Percentiles rank a stretch among this genome's conserved stretches.
These are phyloP conservation scores for Drosophila leonis DNA, from an alignment of 2,888 invertebrate species.

Conservation along the genomic window DNA sequence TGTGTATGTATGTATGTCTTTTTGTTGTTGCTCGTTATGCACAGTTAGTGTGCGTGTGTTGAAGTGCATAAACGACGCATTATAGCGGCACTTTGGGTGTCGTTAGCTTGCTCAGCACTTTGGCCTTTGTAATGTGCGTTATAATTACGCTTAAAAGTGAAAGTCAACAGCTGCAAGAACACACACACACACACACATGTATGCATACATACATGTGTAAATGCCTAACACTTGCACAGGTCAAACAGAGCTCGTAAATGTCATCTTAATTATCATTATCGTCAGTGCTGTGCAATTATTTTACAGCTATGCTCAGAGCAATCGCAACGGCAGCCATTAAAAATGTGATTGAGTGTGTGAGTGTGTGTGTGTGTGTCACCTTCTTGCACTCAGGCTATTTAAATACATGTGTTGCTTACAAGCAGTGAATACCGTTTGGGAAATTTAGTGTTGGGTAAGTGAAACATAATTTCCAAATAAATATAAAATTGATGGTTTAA, in stretches of 20 bases:
- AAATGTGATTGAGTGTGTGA: slow-evolving; percentile 1
- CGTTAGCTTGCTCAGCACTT: slow-evolving; percentile 20
- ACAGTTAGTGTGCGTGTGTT: slow-evolving; percentile 17
- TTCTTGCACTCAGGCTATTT: slow-evolving; percentile 13
- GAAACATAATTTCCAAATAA: not conserved
- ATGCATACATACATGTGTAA: not conserved
- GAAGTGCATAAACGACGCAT: slow-evolving; percentile 26
- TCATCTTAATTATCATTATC: slow-evolving; percentile 33
- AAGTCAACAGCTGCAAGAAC: slow-evolving; percentile 23
- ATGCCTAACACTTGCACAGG: slow-evolving; percentile 19
- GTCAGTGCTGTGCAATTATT: slow-evolving; percentile 42
- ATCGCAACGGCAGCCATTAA: slow-evolving; percentile 30
- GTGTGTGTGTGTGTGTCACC: slow-evolving; percentile 17
- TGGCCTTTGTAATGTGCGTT: slow-evolving; percentile 22
- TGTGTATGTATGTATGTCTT: slow-evolving; percentile 11
- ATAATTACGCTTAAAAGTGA: slow-evolving; percentile 33
- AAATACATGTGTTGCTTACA: slow-evolving; percentile 8
- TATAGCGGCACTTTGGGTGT: slow-evolving; percentile 41
- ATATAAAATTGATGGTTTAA: not conserved
- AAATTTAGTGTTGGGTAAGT: not conserved
- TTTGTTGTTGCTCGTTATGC: slow-evolving; percentile 10
- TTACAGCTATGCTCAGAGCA: slow-evolving; percentile 31
- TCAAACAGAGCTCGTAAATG: slow-evolving; percentile 16
- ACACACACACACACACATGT: not conserved
- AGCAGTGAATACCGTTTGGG: not conserved